Conservation (phyloP, 2,888 invertebrate genomes). For the Lochmaea capreae region DNA sequence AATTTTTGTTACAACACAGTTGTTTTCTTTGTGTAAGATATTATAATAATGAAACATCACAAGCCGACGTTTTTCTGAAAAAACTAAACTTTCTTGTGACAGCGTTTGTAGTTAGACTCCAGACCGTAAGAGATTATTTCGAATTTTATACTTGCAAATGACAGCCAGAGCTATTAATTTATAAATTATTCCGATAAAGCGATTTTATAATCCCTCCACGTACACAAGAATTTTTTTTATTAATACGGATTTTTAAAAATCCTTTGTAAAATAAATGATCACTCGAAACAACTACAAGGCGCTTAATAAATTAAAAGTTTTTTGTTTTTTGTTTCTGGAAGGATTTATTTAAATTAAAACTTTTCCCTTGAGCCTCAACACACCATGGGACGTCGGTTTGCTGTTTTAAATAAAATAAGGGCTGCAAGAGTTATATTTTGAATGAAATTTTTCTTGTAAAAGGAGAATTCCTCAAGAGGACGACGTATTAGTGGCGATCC, state of each 20-base stretch:
- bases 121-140: not conserved
- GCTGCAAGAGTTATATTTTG: not conserved
- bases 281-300: slow-evolving; percentile 15
- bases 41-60: too few relatives aligned
- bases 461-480: too few relatives aligned
- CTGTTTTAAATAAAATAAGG: slow-evolving; percentile 5
- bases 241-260: not conserved
- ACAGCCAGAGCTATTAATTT: not conserved
- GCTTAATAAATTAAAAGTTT: slow-evolving; percentile 7
- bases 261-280: not conserved
- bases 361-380: slow-evolving; percentile 24
- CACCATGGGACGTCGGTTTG: slow-evolving; percentile 19
- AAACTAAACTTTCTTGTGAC: not conserved
- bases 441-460: too few relatives aligned
- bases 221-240: not conserved
- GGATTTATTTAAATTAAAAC: slow-evolving; percentile 25
- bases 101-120: not conserved
- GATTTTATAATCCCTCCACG: too few relatives aligned
- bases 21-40: too few relatives aligned
- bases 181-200: not conserved
- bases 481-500: too few relatives aligned
- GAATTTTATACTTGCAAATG: not conserved
- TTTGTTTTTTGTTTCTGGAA: slow-evolving; percentile 8
- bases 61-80: too few relatives aligned
- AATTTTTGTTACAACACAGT: too few relatives aligned